Conservation (phyloP, 2,797 vertebrate genomes). For the Microchirus variegatus region DNA sequence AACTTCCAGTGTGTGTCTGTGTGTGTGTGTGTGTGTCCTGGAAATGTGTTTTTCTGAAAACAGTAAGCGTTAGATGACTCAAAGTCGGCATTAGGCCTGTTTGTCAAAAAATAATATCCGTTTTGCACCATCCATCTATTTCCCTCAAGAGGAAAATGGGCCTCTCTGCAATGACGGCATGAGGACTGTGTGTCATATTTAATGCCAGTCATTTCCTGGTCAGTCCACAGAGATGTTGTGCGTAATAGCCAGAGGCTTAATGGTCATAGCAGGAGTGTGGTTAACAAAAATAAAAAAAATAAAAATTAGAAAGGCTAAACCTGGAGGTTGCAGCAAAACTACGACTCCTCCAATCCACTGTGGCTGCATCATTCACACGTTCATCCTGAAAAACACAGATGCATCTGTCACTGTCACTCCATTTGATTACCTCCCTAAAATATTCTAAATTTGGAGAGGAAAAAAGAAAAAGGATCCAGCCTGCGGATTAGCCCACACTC, state of each 20-base stretch:
- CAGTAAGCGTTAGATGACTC: conserved; percentile 34
- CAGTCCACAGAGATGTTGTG: conserved; percentile 39
- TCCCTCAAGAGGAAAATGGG: conserved; percentile 60
- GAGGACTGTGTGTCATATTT: conserved; percentile 65
- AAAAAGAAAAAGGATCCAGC: background rate
- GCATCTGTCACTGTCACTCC: conserved; percentile 55
- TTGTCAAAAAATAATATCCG: conserved; percentile 33
- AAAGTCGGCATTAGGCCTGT: conserved; percentile 29
- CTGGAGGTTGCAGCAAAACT: conserved; percentile 31
- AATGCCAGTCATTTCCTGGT: conserved; percentile 67
- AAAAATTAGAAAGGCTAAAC: conserved; percentile 39
- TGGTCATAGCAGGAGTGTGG: conserved; percentile 50
- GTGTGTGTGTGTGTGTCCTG: conserved; percentile 8
- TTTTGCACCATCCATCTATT: conserved; percentile 35
- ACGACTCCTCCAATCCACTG: conserved; percentile 52
- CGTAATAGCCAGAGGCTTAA: conserved; percentile 54
- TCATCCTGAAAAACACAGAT: conserved; percentile 45
- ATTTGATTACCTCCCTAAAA: conserved; percentile 50
- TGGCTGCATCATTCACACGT: conserved; percentile 40
- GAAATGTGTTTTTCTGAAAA: background rate
- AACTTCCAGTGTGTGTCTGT: conserved; percentile 7
- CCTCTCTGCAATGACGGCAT: conserved; percentile 47
- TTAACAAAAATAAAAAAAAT: conserved; percentile 64
- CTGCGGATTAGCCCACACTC: conserved; percentile 25
- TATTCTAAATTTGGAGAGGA: conserved; percentile 32